Conservation (phyloP, 2,797 vertebrate genomes). For the Poecilia picta region DNA sequence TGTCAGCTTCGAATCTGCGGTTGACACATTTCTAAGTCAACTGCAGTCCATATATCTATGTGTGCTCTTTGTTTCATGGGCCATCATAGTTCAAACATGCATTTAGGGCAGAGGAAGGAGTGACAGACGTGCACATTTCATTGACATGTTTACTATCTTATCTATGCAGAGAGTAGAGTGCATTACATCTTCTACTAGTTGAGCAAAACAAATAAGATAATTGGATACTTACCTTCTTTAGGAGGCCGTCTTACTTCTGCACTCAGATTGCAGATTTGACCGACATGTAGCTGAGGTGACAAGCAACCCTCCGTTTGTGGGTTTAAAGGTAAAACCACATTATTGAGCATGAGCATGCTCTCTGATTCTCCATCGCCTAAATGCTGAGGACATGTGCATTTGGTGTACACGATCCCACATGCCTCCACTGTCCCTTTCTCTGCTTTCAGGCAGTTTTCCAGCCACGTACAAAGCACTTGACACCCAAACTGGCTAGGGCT, state of each 20-base stretch:
- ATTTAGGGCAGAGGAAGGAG: constrained; percentile 72
- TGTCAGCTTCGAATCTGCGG: constrained; percentile 66
- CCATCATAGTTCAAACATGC: constrained; percentile 79
- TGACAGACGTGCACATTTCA: constrained; percentile 78
- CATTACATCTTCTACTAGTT: constrained; percentile 52
- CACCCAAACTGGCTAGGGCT: constrained; percentile 99
- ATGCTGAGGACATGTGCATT: constrained; percentile 98
- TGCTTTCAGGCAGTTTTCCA: constrained; percentile 98
- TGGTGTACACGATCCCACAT: constrained; percentile 98
- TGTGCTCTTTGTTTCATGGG: constrained; percentile 83
- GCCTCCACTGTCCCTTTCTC: constrained; percentile 96
- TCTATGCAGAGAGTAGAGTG: constrained; percentile 59
- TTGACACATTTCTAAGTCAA: constrained; percentile 61
- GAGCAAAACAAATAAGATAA: constrained; percentile 41
- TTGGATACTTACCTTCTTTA: constrained; percentile 95
- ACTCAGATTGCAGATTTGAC: constrained; percentile 97
- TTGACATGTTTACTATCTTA: constrained; percentile 59
- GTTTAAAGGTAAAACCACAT: constrained; percentile 97
- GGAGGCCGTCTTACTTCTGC: constrained; percentile 94
- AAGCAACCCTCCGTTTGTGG: constrained; percentile 98
- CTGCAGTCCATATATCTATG: constrained; percentile 66
- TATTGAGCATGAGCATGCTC: constrained; percentile 94
- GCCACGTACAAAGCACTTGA: constrained; percentile 97
- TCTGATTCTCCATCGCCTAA: constrained; percentile 96
- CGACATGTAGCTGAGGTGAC: constrained; percentile 95